These are phyloP conservation scores for Vireo griseus DNA, from an alignment of 2,797 vertebrate species.

Conservation along the genomic window DNA sequence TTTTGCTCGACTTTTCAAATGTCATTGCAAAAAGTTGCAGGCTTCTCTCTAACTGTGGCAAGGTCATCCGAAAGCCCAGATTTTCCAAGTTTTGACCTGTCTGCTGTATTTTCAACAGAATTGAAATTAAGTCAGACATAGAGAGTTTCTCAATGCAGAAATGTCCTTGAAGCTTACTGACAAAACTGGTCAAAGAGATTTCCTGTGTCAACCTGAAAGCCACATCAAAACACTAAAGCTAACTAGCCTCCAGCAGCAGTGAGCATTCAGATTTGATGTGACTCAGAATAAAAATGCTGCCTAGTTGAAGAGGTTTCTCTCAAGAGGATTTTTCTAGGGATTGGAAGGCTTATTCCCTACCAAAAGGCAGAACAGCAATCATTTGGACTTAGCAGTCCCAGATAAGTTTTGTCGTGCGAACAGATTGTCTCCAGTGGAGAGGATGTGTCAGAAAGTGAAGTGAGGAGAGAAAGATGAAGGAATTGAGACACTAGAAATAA, in stretches of 20 bases:
- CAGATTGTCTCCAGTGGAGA: background rate
- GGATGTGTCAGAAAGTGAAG: background rate
- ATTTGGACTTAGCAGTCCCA: background rate
- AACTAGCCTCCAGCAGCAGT: background rate
- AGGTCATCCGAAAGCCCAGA: background rate
- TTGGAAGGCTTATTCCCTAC: background rate
- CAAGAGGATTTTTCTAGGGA: background rate
- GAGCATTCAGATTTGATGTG: background rate
- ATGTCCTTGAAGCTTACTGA: background rate
- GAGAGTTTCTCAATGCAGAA: background rate
- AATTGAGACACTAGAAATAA: background rate
- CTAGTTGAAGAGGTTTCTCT: background rate
- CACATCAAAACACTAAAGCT: constrained; percentile 3
- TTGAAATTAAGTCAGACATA: background rate
- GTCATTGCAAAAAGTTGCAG: background rate
- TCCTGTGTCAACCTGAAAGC: constrained; percentile 15
- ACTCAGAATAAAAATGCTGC: background rate
- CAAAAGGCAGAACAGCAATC: background rate
- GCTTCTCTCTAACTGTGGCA: background rate
- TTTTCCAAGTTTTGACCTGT: background rate
- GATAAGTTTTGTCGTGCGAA: background rate
- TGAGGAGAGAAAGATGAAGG: background rate
- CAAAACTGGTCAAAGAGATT: background rate
- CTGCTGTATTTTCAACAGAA: background rate
- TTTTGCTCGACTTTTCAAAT: background rate